Evolutionary conservation across 2,888 invertebrate genomes (phyloP).

Genomic region (Galerucella pusilla): DNA sequence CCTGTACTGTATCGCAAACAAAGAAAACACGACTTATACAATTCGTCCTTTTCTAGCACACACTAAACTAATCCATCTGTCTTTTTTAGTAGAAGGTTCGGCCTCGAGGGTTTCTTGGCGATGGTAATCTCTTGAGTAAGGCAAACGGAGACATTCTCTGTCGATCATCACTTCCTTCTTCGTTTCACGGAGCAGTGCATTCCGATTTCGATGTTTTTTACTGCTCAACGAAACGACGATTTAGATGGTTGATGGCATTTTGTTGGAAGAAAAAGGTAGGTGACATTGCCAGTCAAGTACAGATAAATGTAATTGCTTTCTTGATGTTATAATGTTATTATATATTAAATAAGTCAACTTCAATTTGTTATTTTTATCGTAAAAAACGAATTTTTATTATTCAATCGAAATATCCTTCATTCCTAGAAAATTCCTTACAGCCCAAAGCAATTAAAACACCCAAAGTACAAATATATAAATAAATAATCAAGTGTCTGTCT

Average conservation of each 20-base stretch:
- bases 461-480: conserved; percentile 16
- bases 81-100: not conserved
- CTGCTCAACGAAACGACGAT: not conserved
- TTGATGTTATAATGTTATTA: not conserved
- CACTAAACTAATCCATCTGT: not conserved
- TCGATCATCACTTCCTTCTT: conserved; percentile 39
- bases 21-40: not conserved
- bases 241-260: conserved; percentile 4
- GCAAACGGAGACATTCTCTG: conserved; percentile 29
- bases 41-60: not conserved
- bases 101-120: conserved; percentile 1
- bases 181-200: conserved; percentile 27
- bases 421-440: conserved; percentile 9
- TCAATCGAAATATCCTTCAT: not conserved
- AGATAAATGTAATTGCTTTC: not conserved
- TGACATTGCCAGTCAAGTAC: conserved; percentile 10
- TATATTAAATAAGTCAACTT: no score
- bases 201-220: conserved; percentile 24
- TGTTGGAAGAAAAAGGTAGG: conserved; percentile 8
- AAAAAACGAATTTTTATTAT: not conserved
- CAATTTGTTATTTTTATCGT: no score
- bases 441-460: conserved; percentile 22
- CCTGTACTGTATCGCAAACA: not conserved
- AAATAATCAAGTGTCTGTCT: conserved; percentile 16
- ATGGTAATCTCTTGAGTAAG: conserved; percentile 9